Percentiles rank a stretch among this genome's conserved stretches.
These are phyloP conservation scores for Lycodopsis pacificus DNA, from an alignment of 2,797 vertebrate genomes.

Conservation along the genomic window DNA sequence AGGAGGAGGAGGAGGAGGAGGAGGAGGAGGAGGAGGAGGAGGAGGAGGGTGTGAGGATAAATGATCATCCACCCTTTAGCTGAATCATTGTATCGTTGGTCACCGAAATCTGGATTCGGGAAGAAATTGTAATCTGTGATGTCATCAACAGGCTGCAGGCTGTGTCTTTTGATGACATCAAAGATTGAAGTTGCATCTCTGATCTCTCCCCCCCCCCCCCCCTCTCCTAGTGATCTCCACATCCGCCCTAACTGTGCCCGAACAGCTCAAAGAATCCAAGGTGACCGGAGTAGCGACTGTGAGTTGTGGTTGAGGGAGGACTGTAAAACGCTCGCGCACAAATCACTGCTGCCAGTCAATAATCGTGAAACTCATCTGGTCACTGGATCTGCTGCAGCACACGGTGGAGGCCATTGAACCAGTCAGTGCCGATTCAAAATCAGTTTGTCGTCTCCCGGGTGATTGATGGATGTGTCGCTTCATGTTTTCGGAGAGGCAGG, in stretches of 20 bases:
- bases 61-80: slow-evolving; percentile 37
- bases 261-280: slow-evolving; percentile 54
- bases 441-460: slow-evolving; percentile 1
- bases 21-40: slow-evolving; percentile 2
- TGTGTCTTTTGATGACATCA: slow-evolving; percentile 63
- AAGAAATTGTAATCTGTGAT: slow-evolving; percentile 56
- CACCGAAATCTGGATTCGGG: slow-evolving; percentile 17
- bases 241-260: not conserved
- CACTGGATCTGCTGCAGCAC: slow-evolving; percentile 15
- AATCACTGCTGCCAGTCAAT: slow-evolving; percentile 24
- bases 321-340: slow-evolving; percentile 9
- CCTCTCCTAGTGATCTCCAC: not conserved
- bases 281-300: slow-evolving; percentile 57
- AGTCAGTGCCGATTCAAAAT: slow-evolving; percentile 25
- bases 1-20: slow-evolving; percentile 7
- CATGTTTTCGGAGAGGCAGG: slow-evolving; percentile 36
- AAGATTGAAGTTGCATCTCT: slow-evolving; percentile 60
- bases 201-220: slow-evolving; percentile 8
- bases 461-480: slow-evolving; percentile 48
- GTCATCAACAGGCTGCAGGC: slow-evolving; percentile 71
- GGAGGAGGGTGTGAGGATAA: slow-evolving; percentile 46
- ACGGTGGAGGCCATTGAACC: not conserved
- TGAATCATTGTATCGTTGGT: slow-evolving; percentile 33
- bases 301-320: slow-evolving; percentile 16
- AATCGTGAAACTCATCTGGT: slow-evolving; percentile 8